Evolutionary conservation across 2,888 invertebrate species (phyloP), one percentile per base, ranked within the genome.

Genomic region (Slavum lentiscoides): DNA sequence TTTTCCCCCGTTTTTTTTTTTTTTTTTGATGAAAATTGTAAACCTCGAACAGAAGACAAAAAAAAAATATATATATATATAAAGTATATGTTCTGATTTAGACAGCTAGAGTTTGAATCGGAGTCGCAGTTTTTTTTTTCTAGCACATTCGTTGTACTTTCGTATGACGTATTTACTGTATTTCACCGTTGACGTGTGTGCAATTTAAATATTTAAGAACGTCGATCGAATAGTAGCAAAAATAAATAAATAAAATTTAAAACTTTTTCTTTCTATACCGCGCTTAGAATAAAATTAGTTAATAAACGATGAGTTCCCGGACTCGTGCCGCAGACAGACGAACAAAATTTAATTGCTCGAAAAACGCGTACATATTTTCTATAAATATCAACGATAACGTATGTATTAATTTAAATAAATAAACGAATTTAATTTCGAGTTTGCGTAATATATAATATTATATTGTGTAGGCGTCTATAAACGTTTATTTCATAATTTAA

Each of bases 71-170:
- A 8, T n/a, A n/a, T n/a, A n/a, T n/a, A n/a, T n/a, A n/a, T n/a
- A n/a, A n/a, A n/a, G n/a, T n/a, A n/a, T n/a, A n/a, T 21, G 58
- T 67, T 75, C 75, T 23, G 66, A 74, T 58, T 75, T 43, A 19
- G 67, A 75, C 75, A 75, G 58, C 43, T 23, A n/a, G 8, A 49
- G 11, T 49, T 49, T 55, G 37, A 21, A 37, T 64, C 13, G 58
- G 64, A 39, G 43, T 15, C 5, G 61, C 11, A 23, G 23, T 62
- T 73, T 62, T 53, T 62, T 13, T 30, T 30, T 30, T 30, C 4
- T 30, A 49, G n/a, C 53, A 74, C 21, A 55, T 7, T 67, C 30
- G 19, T 58, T 67, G n/a, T n/a, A n/a, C 23, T 58, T 58, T 23
- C 23, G 19, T 19, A 43, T 59, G 75, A 58, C 55, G 23, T 43